Evolutionary conservation across 2,113 vertebrate species (phyloP).

Genomic region (Erpornis zantholeuca): DNA sequence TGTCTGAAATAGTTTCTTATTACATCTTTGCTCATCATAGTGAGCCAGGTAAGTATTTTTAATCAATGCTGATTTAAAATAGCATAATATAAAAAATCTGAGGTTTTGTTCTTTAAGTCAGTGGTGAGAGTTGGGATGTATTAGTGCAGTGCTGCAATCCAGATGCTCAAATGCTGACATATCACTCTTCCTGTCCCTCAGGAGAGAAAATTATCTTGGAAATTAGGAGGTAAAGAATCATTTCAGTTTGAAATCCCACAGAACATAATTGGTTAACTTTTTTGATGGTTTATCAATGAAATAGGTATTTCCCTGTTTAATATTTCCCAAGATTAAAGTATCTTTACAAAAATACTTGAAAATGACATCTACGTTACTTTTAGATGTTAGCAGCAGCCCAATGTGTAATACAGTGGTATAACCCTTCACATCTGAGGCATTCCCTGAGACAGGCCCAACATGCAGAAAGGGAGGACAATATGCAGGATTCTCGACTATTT

Average conservation of each 20-base stretch:
- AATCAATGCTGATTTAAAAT: neutral
- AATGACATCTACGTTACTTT: neutral
- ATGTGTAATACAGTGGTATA: neutral
- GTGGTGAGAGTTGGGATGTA: neutral
- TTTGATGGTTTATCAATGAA: neutral
- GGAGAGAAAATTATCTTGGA: neutral
- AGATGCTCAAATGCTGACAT: fast-evolving
- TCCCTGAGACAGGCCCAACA: neutral
- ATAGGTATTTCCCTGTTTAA: neutral
- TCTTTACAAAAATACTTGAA: neutral
- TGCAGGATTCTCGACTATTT: neutral
- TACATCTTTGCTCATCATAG: neutral
- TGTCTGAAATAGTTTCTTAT: neutral
- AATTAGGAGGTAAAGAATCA: neutral
- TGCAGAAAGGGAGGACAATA: neutral
- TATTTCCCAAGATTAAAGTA: neutral
- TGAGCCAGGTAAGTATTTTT: neutral
- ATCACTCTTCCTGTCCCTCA: neutral
- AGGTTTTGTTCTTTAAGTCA: neutral
- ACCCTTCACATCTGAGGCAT: neutral
- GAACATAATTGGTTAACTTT: neutral
- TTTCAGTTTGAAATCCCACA: neutral
- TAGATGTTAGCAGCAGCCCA: neutral
- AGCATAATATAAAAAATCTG: neutral
- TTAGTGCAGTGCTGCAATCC: neutral